Evolutionary conservation across 37 sponge, comb jelly and placozoan genomes (phyloP), one percentile per base, ranked within the genome.

Genomic region (Spongilla lacustris): DNA sequence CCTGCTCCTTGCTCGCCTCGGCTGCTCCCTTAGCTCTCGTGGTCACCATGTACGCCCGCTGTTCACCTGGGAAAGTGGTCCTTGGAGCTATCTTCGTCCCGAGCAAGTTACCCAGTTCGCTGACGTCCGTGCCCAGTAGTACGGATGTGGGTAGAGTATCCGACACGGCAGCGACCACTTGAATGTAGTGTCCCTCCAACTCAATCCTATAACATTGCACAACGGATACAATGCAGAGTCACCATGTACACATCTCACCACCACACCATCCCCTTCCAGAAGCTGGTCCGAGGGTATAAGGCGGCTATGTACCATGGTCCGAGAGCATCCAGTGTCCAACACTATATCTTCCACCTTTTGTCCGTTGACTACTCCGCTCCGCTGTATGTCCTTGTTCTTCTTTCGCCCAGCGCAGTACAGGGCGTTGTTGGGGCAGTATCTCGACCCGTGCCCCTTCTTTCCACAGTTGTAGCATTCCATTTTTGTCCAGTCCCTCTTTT

Each of bases 181-280:
- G 21, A 27, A 67, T 35, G 0, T 4, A n/a, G 35, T 28, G 21
- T 36, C 32, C 74, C 22, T 46, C 74, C 33, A 80, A 17, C 30
- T 72, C 49, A 28, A 87, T 81, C 27, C n/a, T n/a, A n/a, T 35
- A 12, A 81, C 81, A 2, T 67, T 22, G 66, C 32, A 67, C 13
- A 68, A 27, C 14, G 88, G 76, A 75, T 87, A 81, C 33, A 38
- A n/a, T 9, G 49, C 41, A 29, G 76, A 31, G 30, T 87, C 81
- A 8, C 87, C 87, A 78, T 86, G 74, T 0, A 50, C 68, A 86
- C 87, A 86, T 50, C 73, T 27, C 14, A 86, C 67, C 71, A 74
- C 46, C 46, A 46, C 46, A 10, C 46, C 71, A 23, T 86, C 81
- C 1, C 74, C 81, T 36, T 70, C 73, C 73, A 86, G 0, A 36